These are phyloP conservation scores for Bombus huntii DNA, from an alignment of 1,140 invertebrate genomes.

Conservation along the genomic window DNA sequence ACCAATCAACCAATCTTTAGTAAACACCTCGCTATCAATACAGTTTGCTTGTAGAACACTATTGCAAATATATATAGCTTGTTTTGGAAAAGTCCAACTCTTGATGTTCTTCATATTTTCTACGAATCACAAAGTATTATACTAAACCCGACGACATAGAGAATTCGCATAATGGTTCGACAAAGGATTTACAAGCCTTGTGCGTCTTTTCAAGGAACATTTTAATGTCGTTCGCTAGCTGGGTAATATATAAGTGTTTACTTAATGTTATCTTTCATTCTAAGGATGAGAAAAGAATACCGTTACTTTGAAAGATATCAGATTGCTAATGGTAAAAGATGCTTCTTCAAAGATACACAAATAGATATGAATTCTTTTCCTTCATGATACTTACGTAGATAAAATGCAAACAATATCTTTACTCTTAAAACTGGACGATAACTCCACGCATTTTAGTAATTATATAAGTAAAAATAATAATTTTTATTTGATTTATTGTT, in stretches of 20 bases:
- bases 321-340: slow-evolving; percentile 11
- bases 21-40: no score
- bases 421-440: background rate
- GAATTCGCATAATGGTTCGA: background rate
- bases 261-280: background rate
- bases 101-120: background rate
- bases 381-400: background rate
- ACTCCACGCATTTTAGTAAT: background rate
- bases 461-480: background rate
- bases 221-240: background rate
- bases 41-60: no score
- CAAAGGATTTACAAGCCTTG: background rate
- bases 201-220: background rate
- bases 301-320: background rate
- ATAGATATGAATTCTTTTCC: background rate
- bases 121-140: no score
- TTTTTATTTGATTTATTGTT: background rate
- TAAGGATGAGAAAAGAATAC: background rate
- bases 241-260: background rate
- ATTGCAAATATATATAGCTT: background rate
- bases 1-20: background rate
- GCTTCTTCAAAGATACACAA: background rate
- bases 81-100: background rate
- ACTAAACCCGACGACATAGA: background rate
- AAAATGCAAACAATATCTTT: background rate